These are phyloP conservation scores for Pseudomyrmex cubaensis DNA, from an alignment of 1,140 invertebrate genomes.

Conservation along the genomic window DNA sequence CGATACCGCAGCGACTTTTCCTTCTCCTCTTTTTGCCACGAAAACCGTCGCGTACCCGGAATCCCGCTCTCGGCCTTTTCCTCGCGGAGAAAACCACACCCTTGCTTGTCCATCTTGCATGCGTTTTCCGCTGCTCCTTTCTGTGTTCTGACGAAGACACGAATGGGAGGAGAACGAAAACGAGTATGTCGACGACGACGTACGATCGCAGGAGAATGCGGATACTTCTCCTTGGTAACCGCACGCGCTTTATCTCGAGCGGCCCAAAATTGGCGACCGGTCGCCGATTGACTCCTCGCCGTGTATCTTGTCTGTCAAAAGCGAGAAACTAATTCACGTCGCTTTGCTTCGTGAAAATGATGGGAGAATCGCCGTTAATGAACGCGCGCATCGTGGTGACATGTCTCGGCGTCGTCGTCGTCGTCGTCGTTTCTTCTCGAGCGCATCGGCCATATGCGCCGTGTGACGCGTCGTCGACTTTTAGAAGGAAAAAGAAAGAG, in stretches of 20 bases:
- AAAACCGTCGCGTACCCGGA: background rate
- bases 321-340: background rate
- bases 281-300: background rate
- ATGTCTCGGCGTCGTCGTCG: background rate
- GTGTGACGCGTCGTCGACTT: no score
- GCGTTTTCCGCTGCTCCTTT: background rate
- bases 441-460: conserved; percentile 39
- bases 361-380: background rate
- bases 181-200: background rate
- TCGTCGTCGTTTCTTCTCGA: background rate
- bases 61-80: background rate
- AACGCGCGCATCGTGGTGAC: background rate
- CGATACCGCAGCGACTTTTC: background rate
- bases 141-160: background rate
- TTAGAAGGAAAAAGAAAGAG: background rate
- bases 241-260: conserved; percentile 42
- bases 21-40: conserved; percentile 1
- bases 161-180: no score
- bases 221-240: conserved; percentile 71
- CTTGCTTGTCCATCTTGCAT: conserved; percentile 11
- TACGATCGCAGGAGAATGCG: background rate
- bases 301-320: no score
- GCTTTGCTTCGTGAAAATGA: background rate
- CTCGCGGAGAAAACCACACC: conserved; percentile 65
- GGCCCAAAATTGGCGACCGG: background rate